phyloP scores from a whole-genome alignment of 2,888 invertebrate genomes.

The Agrochola macilenta region DNA sequence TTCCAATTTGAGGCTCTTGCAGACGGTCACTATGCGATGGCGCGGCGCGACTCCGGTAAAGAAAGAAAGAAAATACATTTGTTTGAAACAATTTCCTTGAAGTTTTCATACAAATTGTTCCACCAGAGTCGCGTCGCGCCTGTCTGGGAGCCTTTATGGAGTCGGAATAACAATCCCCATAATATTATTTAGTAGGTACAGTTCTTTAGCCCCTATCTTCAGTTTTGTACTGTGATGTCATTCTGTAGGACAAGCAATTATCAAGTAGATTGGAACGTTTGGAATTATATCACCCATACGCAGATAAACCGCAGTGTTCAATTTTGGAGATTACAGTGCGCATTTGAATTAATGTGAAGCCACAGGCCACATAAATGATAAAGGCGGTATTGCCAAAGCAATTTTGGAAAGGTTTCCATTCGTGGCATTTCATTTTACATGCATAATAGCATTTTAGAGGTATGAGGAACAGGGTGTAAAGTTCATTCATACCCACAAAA shows the following conservation, averaged over 20 bases:
- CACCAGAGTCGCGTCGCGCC: no score
- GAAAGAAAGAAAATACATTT: no score
- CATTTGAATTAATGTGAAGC: constrained; percentile 11
- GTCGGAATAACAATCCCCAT: neutral
- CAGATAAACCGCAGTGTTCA: neutral
- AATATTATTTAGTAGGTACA: neutral
- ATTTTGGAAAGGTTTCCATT: constrained; percentile 1
- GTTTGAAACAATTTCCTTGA: no score
- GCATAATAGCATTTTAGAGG: no score
- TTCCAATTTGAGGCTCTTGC: neutral
- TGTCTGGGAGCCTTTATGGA: neutral
- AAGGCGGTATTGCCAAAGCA: constrained; percentile 1
- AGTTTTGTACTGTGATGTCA: neutral
- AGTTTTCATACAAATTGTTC: no score
- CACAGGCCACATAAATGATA: neutral
- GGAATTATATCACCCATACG: neutral
- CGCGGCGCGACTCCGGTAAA: no score
- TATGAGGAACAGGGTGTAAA: no score
- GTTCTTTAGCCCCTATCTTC: neutral
- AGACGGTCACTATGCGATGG: no score
- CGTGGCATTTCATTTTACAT: neutral
- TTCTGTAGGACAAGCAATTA: neutral
- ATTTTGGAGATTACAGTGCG: constrained; percentile 24
- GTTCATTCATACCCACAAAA: no score
- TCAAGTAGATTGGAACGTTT: neutral